phyloP scores from a whole-genome alignment of 2,797 vertebrate species.

The Heliangelus exortis region DNA sequence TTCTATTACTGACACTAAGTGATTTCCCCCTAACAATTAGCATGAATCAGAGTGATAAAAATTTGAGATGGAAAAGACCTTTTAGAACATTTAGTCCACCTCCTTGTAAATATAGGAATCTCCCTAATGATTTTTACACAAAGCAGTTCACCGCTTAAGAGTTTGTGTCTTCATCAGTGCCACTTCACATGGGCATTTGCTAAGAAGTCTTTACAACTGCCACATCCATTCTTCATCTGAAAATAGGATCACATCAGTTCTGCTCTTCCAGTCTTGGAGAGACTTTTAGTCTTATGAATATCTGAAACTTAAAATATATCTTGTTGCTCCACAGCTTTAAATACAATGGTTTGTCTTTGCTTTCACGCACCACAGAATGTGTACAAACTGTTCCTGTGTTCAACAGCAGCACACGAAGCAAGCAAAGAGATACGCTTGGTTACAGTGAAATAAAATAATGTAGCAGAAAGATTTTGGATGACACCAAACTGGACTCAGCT shows the following conservation, averaged over 20 bases:
- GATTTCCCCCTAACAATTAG: slow-evolving; percentile 70
- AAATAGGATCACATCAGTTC: background rate
- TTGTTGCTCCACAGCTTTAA: background rate
- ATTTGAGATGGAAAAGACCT: slow-evolving; percentile 45
- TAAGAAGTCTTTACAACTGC: background rate
- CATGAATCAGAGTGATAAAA: slow-evolving; percentile 52
- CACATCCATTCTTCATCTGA: background rate
- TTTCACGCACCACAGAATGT: background rate
- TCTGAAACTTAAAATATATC: background rate
- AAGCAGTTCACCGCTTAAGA: background rate
- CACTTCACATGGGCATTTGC: background rate
- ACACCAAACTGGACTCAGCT: background rate
- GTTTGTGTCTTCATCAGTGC: background rate
- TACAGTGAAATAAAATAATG: background rate
- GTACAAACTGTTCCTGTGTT: background rate
- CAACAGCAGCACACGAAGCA: background rate
- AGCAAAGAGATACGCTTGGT: background rate
- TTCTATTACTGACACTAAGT: slow-evolving; percentile 58
- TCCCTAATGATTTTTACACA: background rate
- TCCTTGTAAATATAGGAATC: slow-evolving; percentile 18
- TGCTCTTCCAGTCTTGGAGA: background rate
- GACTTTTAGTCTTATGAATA: background rate
- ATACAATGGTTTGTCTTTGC: background rate
- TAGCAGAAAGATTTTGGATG: background rate
- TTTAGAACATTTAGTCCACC: slow-evolving; percentile 17